Conservation (phyloP, 2,113 vertebrate species). For the Plestiodon gilberti region DNA sequence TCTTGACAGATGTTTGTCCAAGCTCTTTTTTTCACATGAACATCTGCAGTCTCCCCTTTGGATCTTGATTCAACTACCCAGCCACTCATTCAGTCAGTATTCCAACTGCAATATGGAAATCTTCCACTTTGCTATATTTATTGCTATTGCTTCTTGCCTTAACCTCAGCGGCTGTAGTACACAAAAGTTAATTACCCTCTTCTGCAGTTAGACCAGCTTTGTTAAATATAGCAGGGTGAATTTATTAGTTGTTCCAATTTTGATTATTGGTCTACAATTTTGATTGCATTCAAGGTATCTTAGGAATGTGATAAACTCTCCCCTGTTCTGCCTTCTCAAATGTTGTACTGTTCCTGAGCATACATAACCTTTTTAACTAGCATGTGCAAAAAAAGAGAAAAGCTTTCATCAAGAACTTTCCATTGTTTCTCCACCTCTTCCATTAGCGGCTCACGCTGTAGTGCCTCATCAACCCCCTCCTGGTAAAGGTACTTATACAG, state of each 20-base stretch:
- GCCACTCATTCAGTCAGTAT: background rate
- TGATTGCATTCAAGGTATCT: background rate
- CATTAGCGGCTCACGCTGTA: background rate
- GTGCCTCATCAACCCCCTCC: slow-evolving; percentile 12
- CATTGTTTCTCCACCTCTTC: background rate
- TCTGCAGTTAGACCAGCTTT: background rate
- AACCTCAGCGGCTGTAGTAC: background rate
- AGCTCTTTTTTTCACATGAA: background rate
- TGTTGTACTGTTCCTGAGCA: background rate
- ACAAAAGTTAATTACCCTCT: background rate
- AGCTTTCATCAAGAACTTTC: background rate
- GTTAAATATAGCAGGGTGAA: background rate
- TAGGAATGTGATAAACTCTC: background rate
- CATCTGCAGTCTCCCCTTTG: background rate
- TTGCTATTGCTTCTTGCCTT: background rate
- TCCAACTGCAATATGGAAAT: background rate
- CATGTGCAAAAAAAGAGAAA: background rate
- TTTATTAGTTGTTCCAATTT: background rate
- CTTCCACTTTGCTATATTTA: background rate
- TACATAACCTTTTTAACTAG: background rate
- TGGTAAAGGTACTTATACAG: background rate
- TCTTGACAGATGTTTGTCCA: background rate
- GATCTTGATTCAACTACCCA: background rate
- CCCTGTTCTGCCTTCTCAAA: background rate
- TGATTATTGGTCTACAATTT: background rate